Evolutionary conservation across 2,888 invertebrate species (phyloP).

Genomic region (Calameuta idolon): DNA sequence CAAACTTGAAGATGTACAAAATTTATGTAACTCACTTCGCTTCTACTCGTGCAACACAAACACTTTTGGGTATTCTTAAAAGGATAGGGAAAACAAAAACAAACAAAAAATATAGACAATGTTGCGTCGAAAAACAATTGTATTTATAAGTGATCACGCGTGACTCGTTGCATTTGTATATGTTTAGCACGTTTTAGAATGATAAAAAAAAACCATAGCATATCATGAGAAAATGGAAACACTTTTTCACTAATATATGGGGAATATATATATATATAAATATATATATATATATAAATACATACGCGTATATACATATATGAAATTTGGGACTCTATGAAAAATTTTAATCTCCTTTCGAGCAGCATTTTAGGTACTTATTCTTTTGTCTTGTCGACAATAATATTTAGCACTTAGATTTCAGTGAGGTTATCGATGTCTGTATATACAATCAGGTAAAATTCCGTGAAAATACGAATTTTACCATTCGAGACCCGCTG

Average conservation of each 20-base stretch:
- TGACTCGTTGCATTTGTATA: constrained; percentile 58
- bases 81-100: constrained; percentile 28
- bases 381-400: constrained; percentile 10
- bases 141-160: constrained; percentile 55
- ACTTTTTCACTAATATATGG: constrained; percentile 54
- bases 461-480: background rate
- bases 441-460: constrained; percentile 26
- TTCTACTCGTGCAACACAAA: constrained; percentile 51
- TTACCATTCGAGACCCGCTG: background rate
- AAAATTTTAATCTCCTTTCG: background rate
- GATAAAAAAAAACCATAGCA: constrained; percentile 45
- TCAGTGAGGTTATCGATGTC: constrained; percentile 32
- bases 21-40: constrained; percentile 50
- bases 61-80: constrained; percentile 54
- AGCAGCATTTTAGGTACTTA: background rate
- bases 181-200: constrained; percentile 49
- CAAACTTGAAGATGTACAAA: constrained; percentile 57
- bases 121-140: constrained; percentile 55
- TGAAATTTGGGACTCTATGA: constrained; percentile 9
- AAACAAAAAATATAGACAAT: constrained; percentile 49
- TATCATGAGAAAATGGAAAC: constrained; percentile 44
- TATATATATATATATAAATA: constrained; percentile 38
- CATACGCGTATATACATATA: constrained; percentile 22
- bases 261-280: constrained; percentile 38
- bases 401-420: constrained; percentile 40